Conservation (phyloP, 2,797 vertebrate species). For the Spatula clypeata region DNA sequence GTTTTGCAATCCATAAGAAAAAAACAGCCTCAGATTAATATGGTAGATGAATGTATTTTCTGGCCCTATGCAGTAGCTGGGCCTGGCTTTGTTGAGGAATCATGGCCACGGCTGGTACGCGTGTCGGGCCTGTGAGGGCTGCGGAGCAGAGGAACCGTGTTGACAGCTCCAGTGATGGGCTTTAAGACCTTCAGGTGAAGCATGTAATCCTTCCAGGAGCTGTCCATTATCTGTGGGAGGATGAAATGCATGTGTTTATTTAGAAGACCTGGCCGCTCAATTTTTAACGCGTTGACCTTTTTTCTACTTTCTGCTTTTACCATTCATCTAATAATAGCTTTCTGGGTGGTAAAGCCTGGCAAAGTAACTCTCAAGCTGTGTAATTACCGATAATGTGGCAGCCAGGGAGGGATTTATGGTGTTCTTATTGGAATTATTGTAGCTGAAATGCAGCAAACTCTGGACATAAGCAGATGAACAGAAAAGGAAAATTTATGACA, state of each 20-base stretch:
- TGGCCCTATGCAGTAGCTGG: background rate
- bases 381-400: background rate
- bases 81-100: background rate
- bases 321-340: background rate
- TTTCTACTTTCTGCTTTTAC: background rate
- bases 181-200: background rate
- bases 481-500: conserved; percentile 32
- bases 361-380: background rate
- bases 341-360: background rate
- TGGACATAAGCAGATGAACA: conserved; percentile 9
- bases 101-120: too few relatives aligned
- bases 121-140: background rate
- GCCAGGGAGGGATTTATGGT: background rate
- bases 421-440: background rate
- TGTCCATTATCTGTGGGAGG: background rate
- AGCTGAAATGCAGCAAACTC: conserved; percentile 4
- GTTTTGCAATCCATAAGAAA: background rate
- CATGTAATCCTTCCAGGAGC: background rate
- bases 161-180: background rate
- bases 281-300: background rate
- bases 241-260: background rate
- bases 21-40: background rate
- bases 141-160: fast-evolving
- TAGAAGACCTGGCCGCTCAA: background rate
- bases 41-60: background rate